Evolutionary conservation across 2,888 invertebrate genomes (phyloP).

Genomic region (Eupithecia pulchellata): DNA sequence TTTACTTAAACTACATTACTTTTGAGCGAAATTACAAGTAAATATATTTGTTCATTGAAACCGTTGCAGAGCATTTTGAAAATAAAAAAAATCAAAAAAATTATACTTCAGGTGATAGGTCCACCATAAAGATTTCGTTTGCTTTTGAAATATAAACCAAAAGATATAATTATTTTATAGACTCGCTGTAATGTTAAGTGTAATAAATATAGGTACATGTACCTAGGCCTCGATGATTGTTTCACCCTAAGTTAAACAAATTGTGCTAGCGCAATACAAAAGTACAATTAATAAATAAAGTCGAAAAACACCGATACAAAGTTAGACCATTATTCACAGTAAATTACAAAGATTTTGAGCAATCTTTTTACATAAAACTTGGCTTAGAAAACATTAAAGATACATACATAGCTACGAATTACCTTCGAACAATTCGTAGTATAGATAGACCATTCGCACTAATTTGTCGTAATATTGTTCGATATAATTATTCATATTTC

Average conservation of each 20-base stretch:
- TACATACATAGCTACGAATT: conserved; percentile 6
- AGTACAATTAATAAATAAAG: conserved; percentile 39
- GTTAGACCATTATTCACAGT: conserved; percentile 65
- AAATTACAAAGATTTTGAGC: conserved; percentile 67
- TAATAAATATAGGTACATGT: too few relatives aligned
- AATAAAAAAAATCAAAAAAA: conserved; percentile 17
- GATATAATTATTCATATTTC: neutral
- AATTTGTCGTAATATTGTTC: neutral
- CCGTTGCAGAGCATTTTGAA: conserved; percentile 50
- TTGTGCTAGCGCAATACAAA: conserved; percentile 43
- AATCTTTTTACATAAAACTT: conserved; percentile 52
- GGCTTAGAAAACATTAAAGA: conserved; percentile 15
- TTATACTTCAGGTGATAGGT: too few relatives aligned
- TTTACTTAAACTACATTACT: conserved; percentile 27
- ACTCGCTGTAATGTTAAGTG: neutral
- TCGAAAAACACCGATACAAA: conserved; percentile 42
- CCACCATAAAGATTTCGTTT: neutral
- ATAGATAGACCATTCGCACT: neutral
- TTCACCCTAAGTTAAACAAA: conserved; percentile 30
- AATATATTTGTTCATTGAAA: conserved; percentile 42
- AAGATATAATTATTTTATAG: neutral
- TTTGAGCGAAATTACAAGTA: conserved; percentile 48
- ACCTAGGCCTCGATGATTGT: conserved; percentile 38
- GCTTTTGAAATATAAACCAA: neutral
- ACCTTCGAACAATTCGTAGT: conserved; percentile 2